Evolutionary conservation across 2,888 invertebrate genomes (phyloP).

Genomic region (Osedax frankpressi): DNA sequence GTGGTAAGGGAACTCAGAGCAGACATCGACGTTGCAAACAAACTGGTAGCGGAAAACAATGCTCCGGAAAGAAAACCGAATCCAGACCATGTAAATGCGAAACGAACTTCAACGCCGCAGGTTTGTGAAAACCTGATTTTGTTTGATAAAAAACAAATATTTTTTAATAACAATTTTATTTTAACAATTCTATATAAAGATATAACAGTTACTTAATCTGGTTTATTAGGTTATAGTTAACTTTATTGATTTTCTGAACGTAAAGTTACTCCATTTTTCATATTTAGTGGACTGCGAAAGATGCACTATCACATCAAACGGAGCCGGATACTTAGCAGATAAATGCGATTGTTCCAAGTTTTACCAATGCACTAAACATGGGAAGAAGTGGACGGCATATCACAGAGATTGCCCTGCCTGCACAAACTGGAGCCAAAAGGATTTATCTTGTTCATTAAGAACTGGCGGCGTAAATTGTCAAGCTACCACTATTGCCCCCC

Average conservation of each 20-base stretch:
- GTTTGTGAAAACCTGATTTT: too few species aligned
- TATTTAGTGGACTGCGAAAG: neutral
- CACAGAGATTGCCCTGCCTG: neutral
- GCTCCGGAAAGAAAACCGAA: neutral
- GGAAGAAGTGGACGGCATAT: neutral
- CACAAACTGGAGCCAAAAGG: neutral
- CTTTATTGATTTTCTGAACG: too few species aligned
- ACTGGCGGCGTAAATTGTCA: neutral
- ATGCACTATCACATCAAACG: neutral
- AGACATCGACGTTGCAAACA: slow-evolving; percentile 3
- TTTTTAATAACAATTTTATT: too few species aligned
- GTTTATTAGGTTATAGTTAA: too few species aligned
- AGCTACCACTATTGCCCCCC: neutral
- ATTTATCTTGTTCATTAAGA: neutral
- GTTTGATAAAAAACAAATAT: too few species aligned
- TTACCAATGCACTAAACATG: neutral
- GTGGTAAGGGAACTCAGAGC: slow-evolving; percentile 1
- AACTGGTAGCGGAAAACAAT: neutral
- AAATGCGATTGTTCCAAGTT: neutral
- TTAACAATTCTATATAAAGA: too few species aligned
- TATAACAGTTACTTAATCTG: too few species aligned
- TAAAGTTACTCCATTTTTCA: too few species aligned
- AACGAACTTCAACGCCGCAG: neutral
- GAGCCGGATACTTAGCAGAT: neutral
- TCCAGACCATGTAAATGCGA: neutral